phyloP scores from a whole-genome alignment of 2,888 invertebrate species.

The Stramonita haemastoma region DNA sequence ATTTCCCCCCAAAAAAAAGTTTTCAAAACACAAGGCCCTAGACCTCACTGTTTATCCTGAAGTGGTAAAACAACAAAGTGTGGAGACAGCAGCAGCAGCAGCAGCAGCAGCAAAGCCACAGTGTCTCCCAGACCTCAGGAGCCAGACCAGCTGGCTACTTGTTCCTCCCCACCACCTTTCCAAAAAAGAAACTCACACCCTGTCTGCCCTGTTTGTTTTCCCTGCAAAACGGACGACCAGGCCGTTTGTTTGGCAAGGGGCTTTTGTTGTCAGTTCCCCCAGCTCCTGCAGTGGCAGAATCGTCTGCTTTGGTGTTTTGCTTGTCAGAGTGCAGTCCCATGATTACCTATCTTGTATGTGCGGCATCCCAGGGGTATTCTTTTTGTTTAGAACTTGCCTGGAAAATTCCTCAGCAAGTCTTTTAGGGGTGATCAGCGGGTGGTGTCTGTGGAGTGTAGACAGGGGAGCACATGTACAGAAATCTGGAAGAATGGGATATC shows the following conservation, averaged over 20 bases:
- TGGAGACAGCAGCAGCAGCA: conserved; percentile 24
- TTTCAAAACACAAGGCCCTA: no score
- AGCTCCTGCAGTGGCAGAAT: conserved; percentile 14
- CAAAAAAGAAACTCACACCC: not conserved
- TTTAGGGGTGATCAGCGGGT: conserved; percentile 32
- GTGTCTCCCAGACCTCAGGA: not conserved
- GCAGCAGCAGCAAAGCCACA: conserved; percentile 13
- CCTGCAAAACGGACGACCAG: conserved; percentile 47
- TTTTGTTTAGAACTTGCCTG: conserved; percentile 20
- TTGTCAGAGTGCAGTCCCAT: conserved; percentile 45
- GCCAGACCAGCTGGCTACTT: conserved; percentile 38
- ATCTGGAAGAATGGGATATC: no score
- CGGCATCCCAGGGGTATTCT: conserved; percentile 36
- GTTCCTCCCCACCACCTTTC: not conserved
- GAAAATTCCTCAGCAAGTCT: conserved; percentile 38
- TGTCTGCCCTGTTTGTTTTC: conserved; percentile 45
- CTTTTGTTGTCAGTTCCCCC: conserved; percentile 46
- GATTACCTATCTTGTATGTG: conserved; percentile 43
- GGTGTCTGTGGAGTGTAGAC: conserved; percentile 27
- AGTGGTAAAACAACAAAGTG: not conserved
- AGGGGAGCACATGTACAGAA: not conserved
- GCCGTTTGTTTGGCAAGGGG: conserved; percentile 46
- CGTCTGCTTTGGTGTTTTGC: conserved; percentile 37
- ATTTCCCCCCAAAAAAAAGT: no score
- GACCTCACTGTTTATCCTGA: not conserved